Base-by-base conservation (phyloP, 2,113 vertebrate species). In the Scomber japonicus region DNA sequence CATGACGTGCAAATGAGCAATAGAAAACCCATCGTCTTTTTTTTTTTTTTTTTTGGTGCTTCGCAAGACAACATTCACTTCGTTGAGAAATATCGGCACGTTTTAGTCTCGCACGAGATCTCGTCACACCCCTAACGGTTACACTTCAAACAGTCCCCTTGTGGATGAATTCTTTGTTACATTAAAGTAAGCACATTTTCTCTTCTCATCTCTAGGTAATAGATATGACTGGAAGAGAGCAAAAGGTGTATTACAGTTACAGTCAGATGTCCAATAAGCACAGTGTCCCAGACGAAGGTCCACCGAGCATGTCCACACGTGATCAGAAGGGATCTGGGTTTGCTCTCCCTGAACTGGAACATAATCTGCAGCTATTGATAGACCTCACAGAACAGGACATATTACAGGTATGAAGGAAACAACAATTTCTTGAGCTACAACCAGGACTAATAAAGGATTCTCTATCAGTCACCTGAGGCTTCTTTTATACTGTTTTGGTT, bases 311-410 rank as follows among this genome's bases (percentile, higher is more conserved):
- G 0, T 87, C 94, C 0, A 89, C 93, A 48, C 96, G 94, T 35
- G 97, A 99, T 53, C 94, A 96, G 88, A 97, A 95, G 85, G 93
- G 88, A 1, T 94, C 96, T 0, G 94, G 96, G 44, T 99, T 99
- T 30, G 94, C 95, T 2, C 91, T 99, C 57, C 98, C 98, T 0
- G 98, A 99, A 91, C 96, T 99, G 44, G 97, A 99, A 90, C 98
- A 99, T 94, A 99, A 99, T 89, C 91, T 99, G 63, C 97, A 99
- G 88, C 95, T 99, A 17, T 96, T 99, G 54, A 99, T 99, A 0
- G 97, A 99, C 86, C 96, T 99, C 54, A 99, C 98, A 0, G 98
- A 99, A 92, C 98, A 99, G 92, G 97, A 99, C 91, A 99, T 99
- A 91, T 96, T 99, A 89, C 98, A 95, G 94, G 95, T 96, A 81